Evolutionary conservation across 2,797 vertebrate genomes (phyloP).

Genomic region (Corythornis leucogaster): DNA sequence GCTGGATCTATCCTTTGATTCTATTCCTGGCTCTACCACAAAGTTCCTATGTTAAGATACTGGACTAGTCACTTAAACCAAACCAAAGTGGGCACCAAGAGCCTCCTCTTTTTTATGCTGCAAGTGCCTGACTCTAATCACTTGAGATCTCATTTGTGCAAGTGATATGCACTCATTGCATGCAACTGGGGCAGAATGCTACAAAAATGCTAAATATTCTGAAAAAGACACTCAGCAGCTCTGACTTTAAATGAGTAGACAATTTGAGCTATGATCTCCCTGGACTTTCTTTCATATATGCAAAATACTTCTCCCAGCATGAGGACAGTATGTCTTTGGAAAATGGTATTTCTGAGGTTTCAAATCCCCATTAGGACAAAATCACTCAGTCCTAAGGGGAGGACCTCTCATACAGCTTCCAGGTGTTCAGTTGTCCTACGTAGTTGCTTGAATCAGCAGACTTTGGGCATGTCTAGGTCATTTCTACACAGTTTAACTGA

Average conservation of each 20-base stretch:
- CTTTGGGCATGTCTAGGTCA: neutral
- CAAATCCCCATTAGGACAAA: neutral
- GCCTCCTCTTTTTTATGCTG: neutral
- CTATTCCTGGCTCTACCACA: neutral
- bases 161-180: neutral
- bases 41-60: neutral
- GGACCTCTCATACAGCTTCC: neutral
- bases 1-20: conserved; percentile 40
- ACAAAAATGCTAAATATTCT: neutral
- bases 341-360: neutral
- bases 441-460: neutral
- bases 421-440: neutral
- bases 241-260: neutral
- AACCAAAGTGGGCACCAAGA: neutral
- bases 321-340: neutral
- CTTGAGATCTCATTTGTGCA: neutral
- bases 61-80: neutral
- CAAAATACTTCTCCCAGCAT: neutral
- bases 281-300: neutral
- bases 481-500: neutral
- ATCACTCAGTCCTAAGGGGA: neutral
- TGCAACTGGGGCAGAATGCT: neutral
- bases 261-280: neutral
- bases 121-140: neutral
- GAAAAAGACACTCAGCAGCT: neutral